Evolutionary conservation across 2,797 vertebrate genomes (phyloP).

Genomic region (Schizopygopsis malacanthus): DNA sequence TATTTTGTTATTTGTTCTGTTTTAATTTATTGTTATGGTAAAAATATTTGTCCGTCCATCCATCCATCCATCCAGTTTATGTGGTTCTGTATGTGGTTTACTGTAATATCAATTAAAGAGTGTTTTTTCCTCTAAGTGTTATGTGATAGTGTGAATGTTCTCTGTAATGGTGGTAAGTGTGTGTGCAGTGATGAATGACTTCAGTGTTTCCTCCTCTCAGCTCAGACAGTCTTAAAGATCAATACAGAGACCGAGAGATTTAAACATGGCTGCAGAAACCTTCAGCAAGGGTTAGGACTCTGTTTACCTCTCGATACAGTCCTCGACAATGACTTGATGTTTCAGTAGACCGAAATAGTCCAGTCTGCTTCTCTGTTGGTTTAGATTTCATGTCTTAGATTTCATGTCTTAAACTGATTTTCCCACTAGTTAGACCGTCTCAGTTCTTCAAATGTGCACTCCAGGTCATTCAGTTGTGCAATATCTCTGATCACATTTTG

Average conservation of each 20-base stretch:
- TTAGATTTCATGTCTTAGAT: background rate
- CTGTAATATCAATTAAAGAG: background rate
- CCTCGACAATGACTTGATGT: background rate
- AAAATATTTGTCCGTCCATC: background rate
- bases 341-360: background rate
- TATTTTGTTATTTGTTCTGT: background rate
- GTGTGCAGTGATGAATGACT: constrained; percentile 31
- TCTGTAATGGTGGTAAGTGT: constrained; percentile 25
- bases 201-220: constrained; percentile 28
- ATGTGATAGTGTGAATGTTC: constrained; percentile 28
- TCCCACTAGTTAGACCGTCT: background rate
- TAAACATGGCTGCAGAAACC: constrained; percentile 21
- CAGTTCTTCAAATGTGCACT: background rate
- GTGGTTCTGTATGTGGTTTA: background rate
- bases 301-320: background rate
- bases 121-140: constrained; percentile 19
- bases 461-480: background rate
- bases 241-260: constrained; percentile 29
- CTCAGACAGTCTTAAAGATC: constrained; percentile 24
- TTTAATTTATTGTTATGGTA: background rate
- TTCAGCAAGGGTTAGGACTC: background rate
- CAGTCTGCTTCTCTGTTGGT: background rate
- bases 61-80: no score
- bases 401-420: background rate
- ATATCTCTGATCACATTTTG: background rate